Evolutionary conservation across 1,140 invertebrate genomes (phyloP), one percentile per base, ranked within the genome.

Genomic region (Drosophila sechellia): DNA sequence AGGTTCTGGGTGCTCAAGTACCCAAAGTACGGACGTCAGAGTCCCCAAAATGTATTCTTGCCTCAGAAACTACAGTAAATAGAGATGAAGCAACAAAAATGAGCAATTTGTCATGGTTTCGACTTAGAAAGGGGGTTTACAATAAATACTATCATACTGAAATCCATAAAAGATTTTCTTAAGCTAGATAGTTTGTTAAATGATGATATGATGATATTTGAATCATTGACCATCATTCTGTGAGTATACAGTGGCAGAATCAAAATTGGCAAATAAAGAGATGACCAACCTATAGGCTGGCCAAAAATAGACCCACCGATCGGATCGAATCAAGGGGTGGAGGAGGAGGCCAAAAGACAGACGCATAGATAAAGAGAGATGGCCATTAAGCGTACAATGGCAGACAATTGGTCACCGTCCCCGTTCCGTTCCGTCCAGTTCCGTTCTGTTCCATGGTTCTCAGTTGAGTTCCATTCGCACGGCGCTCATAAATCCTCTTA

Each of bases 401-500:
- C 70, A 75, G 72, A 75, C 72, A 75, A 75, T 75, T 75, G 72
- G 72, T 75, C 72, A 75, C 72, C 72, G 72, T 53, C 46, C 53
- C 43, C 68, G 58, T 37, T 64, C 74, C 66, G 58, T 46, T 15
- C 43, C 34, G n/a, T 52, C 13, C 37, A 1, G 12, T 39, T 13
- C 37, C 34, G n/a, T 52, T 39, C 37, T 0, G 12, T 39, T 13
- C 37, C 13, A 12, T 39, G 60, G 68, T 57, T 54, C 46, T 31
- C 43, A 34, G 17, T 45, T 4, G 11, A 13, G 37, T 39, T 39
- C 37, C 13, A 13, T 39, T 74, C 71, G 43, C 78, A 73, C 75
- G 73, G 77, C 58, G 70, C 83, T 87, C 83, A 86, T 86, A 86
- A 86, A 86, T 86, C 84, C 83, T 83, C 83, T 77, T 86, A 86